Evolutionary conservation across 2,797 vertebrate species (phyloP), one percentile per base, ranked within the genome.

Genomic region (Girardinus metallicus): DNA sequence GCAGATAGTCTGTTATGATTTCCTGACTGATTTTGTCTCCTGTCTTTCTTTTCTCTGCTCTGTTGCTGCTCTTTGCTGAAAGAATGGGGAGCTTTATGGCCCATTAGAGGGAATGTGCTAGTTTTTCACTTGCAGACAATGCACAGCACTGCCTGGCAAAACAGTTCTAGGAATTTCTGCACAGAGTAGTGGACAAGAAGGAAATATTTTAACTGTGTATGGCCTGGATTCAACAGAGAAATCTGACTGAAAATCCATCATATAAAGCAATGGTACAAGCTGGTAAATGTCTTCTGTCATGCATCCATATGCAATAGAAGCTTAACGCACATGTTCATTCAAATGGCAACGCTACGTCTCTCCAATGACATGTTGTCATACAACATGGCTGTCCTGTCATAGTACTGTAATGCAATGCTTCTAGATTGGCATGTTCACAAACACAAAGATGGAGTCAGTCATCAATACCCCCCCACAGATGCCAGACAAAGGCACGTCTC

Each of bases 361-460:
- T 44, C 77, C 60, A 84, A 13, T 15, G 47, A 64, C 29, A 87
- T 84, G 90, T 91, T 89, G 77, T 87, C 86, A 89, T 87, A 91
- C 85, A 88, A 91, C 87, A 79, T 77, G 87, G 53, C 75, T 68
- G 80, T 84, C 82, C 62, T 83, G 85, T 90, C 4, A 82, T 75
- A 70, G 73, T 80, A 85, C 91, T 91, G 88, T 92, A 91, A 91
- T 90, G 85, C 84, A 60, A 75, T 55, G 60, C 90, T 86, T 88
- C 73, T 82, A 82, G 86, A 84, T 85, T 89, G 82, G 85, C 88
- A 83, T 89, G 90, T 90, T 94, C 91, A 90, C 90, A 86, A 91
- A 91, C 86, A 95, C 91, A 94, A 95, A 93, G 93, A 89, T 92
- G 86, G 90, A 94, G 93, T 93, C 93, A 94, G 91, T 90, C 92